Conservation (phyloP, 2,113 vertebrate species). For the Xenus cinereus region DNA sequence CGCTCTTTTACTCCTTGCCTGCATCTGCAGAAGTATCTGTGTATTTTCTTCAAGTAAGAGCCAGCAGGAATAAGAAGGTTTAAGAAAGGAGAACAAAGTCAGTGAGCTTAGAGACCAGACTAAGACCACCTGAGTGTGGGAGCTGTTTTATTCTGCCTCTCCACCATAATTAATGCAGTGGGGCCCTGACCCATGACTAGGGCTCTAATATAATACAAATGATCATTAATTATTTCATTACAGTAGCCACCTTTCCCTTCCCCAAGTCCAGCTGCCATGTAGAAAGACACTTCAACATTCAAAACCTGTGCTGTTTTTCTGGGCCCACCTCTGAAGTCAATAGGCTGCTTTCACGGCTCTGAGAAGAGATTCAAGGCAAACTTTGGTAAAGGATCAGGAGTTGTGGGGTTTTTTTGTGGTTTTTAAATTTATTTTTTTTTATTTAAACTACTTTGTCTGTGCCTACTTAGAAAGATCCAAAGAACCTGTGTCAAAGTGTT, state of each 20-base stretch:
- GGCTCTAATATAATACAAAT: neutral
- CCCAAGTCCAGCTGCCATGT: accelerated
- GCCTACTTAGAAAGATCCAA: neutral
- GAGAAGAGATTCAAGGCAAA: neutral
- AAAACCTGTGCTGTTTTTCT: neutral
- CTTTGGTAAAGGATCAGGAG: neutral
- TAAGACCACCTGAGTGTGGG: neutral
- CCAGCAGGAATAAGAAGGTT: neutral
- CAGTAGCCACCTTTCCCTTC: neutral
- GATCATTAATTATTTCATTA: neutral
- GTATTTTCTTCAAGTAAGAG: neutral
- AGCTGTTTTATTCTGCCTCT: neutral
- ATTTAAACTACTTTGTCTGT: neutral
- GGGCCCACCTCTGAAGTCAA: neutral
- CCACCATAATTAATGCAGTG: neutral
- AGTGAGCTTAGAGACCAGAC: neutral
- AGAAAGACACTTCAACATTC: neutral
- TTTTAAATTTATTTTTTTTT: neutral
- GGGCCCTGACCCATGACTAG: neutral
- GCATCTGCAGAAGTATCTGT: neutral
- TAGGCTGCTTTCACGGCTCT: neutral
- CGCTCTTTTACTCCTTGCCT: neutral
- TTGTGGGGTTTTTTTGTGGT: neutral
- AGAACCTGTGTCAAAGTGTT: neutral
- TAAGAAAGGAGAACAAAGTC: neutral